phyloP scores from a whole-genome alignment of 2,113 vertebrate genomes.

The Dicentrarchus labrax region DNA sequence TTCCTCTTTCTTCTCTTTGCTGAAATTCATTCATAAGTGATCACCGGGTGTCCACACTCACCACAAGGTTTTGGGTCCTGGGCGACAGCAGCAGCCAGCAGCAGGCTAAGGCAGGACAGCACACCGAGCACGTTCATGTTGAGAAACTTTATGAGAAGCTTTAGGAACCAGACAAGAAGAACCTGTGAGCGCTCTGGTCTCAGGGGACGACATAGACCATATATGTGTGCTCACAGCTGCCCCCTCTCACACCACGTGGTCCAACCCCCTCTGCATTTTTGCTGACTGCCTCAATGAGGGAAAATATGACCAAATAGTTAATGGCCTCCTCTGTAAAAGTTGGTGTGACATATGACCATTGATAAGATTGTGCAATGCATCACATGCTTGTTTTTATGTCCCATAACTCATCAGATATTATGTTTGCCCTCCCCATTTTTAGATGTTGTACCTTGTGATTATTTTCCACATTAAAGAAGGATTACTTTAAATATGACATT shows the following conservation, averaged over 20 bases:
- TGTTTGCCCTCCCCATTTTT: neutral
- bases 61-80: constrained; percentile 44
- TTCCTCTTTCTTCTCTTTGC: neutral
- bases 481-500: neutral
- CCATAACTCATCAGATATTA: neutral
- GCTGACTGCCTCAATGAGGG: too few species aligned
- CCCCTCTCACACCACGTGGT: neutral
- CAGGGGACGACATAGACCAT: neutral
- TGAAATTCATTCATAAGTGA: too few species aligned
- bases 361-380: neutral
- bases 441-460: neutral
- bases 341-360: neutral
- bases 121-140: constrained; percentile 35
- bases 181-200: neutral
- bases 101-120: constrained; percentile 44
- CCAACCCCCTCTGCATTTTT: neutral
- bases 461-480: neutral
- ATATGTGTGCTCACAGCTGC: constrained; percentile 31
- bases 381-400: neutral
- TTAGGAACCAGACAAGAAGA: neutral
- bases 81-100: constrained; percentile 33
- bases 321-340: neutral
- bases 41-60: constrained; percentile 3
- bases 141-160: neutral
- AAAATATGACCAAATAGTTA: neutral